Evolutionary conservation across 2,797 vertebrate species (phyloP).

Genomic region (Chaunax sp.): DNA sequence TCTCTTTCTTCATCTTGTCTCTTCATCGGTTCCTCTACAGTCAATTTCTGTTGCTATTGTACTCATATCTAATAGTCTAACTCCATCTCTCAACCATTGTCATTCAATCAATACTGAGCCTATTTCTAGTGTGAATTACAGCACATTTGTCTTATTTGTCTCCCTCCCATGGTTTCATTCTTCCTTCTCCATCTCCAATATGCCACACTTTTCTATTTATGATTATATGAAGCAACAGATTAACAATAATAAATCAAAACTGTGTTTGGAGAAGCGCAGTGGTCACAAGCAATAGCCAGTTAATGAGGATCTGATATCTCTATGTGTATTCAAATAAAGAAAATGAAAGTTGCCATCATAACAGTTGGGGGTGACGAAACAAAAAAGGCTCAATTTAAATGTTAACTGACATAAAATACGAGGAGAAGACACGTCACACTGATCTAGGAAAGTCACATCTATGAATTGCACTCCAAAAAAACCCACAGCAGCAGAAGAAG

Average conservation of each 20-base stretch:
- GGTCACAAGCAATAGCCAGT: neutral
- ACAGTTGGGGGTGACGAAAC: neutral
- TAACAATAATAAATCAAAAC: constrained; percentile 11
- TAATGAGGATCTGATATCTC: neutral
- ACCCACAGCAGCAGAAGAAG: too few species aligned
- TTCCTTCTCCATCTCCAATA: constrained; percentile 3
- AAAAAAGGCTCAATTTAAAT: neutral
- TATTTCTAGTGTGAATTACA: constrained; percentile 24
- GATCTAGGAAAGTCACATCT: too few species aligned
- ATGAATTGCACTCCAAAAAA: too few species aligned
- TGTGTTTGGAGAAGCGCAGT: neutral
- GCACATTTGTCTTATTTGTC: constrained; percentile 15
- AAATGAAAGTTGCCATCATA: neutral
- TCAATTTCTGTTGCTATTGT: constrained; percentile 28
- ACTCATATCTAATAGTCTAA: constrained; percentile 17
- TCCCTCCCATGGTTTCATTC: constrained; percentile 9
- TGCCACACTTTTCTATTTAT: constrained; percentile 15
- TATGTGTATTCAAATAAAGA: neutral
- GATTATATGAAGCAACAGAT: constrained; percentile 3
- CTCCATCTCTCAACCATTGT: constrained; percentile 29
- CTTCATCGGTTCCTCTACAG: constrained; percentile 14
- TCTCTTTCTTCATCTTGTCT: constrained; percentile 15
- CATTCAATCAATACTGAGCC: constrained; percentile 33
- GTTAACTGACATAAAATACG: neutral
- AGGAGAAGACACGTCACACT: neutral